A percentile compares a stretch with the other conserved stretches of the same genome.
Evolutionary conservation across 2,797 vertebrate species (phyloP).

Genomic region (Cyclura pinguis): DNA sequence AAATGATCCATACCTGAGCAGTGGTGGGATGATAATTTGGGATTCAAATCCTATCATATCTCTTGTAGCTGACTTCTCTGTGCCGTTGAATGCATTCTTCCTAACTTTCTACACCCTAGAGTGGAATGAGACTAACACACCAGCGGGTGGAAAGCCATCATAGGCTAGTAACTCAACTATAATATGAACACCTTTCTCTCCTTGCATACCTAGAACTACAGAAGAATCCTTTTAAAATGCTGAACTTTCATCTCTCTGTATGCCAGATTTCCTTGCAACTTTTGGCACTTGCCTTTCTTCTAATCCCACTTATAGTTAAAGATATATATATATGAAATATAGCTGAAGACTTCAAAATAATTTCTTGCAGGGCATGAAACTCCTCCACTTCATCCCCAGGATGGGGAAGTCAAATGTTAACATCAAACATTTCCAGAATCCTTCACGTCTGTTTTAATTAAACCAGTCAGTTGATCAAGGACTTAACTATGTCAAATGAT

Average conservation of each 20-base stretch:
- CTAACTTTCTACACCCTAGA: background rate
- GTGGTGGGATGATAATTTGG: background rate
- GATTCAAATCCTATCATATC: background rate
- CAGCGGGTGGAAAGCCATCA: background rate
- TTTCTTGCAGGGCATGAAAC: slow-evolving; percentile 38
- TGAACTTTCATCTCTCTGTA: slow-evolving; percentile 32
- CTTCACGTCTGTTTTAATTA: background rate
- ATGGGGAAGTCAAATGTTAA: slow-evolving; percentile 60
- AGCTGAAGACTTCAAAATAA: slow-evolving; percentile 31
- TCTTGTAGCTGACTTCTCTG: background rate
- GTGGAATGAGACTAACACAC: background rate
- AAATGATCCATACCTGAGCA: background rate
- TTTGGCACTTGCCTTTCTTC: background rate
- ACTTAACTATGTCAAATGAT: slow-evolving; percentile 10
- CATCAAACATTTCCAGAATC: slow-evolving; percentile 27
- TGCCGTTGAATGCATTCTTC: background rate
- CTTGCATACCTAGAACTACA: slow-evolving; percentile 17
- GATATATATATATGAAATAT: background rate
- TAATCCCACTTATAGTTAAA: slow-evolving; percentile 53
- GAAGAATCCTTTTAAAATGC: fast-evolving
- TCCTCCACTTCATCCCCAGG: slow-evolving; percentile 1
- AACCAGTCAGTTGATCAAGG: slow-evolving; percentile 40
- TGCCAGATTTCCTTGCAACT: background rate
- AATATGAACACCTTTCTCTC: background rate
- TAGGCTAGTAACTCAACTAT: background rate